These are phyloP conservation scores for Cyprinus carpio DNA, from an alignment of 2,113 vertebrate genomes.

Conservation along the genomic window DNA sequence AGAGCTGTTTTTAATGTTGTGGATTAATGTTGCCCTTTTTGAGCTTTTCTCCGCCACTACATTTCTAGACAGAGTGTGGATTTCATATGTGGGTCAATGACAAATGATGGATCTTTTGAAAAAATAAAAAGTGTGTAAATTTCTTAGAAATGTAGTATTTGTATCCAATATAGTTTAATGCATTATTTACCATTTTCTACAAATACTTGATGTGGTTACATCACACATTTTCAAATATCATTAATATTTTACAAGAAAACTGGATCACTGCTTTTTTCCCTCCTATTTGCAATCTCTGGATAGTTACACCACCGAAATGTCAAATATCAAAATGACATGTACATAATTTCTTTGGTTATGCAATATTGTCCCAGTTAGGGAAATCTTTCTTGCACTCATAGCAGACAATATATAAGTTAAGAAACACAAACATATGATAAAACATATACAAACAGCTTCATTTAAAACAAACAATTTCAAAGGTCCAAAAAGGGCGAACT, in stretches of 20 bases:
- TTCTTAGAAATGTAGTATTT: neutral
- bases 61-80: neutral
- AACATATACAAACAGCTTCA: too few species aligned
- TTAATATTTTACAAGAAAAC: neutral
- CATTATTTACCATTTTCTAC: neutral
- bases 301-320: neutral
- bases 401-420: too few species aligned
- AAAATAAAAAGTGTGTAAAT: neutral
- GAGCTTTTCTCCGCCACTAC: neutral
- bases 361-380: too few species aligned
- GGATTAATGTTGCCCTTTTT: neutral
- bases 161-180: neutral
- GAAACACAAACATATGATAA: too few species aligned
- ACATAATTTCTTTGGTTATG: neutral
- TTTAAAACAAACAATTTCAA: too few species aligned
- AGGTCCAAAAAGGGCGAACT: too few species aligned
- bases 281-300: neutral
- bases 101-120: neutral
- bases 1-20: neutral
- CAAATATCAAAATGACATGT: neutral
- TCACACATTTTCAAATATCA: neutral
- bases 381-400: neutral
- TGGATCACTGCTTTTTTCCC: neutral
- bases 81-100: neutral
- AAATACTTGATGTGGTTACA: too few species aligned